Evolutionary conservation across 1,140 invertebrate genomes (phyloP).

Genomic region (Uloborus diversus): DNA sequence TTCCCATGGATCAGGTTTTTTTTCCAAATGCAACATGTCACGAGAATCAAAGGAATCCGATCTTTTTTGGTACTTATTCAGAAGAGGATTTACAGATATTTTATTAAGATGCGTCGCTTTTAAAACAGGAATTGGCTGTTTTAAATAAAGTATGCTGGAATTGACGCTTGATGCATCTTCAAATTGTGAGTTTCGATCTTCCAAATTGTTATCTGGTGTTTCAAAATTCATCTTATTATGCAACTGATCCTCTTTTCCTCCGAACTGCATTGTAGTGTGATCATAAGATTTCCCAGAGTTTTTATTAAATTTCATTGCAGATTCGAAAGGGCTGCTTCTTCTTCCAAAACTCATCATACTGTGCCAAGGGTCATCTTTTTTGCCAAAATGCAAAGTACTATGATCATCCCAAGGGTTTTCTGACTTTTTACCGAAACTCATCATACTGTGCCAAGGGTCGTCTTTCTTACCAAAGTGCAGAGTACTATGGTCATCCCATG

Average conservation of each 20-base stretch:
- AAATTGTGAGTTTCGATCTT: too few species aligned
- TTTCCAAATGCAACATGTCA: constrained; percentile 4
- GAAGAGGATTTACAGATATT: too few species aligned
- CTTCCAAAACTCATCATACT: constrained; percentile 31
- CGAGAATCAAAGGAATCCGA: background rate
- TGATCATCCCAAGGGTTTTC: background rate
- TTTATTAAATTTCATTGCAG: too few species aligned
- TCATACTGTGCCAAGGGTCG: constrained; percentile 28
- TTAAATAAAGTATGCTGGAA: too few species aligned
- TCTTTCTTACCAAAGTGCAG: constrained; percentile 36
- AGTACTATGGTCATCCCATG: constrained; percentile 10
- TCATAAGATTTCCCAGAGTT: too few species aligned
- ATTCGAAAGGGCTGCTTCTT: background rate
- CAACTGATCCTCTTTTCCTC: background rate
- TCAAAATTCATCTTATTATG: constrained; percentile 16
- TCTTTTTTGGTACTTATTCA: too few species aligned
- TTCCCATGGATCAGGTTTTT: constrained; percentile 6
- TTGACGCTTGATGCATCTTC: too few species aligned
- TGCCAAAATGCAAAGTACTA: background rate
- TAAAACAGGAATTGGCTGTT: too few species aligned
- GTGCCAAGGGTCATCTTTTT: constrained; percentile 19
- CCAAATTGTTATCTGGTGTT: too few species aligned
- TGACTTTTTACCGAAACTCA: constrained; percentile 30
- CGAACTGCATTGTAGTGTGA: constrained; percentile 5
- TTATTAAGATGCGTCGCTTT: too few species aligned